Percentiles rank a stretch among this genome's conserved stretches.
Evolutionary conservation across 2,888 invertebrate genomes (phyloP).

Genomic region (Brenthis hecate): DNA sequence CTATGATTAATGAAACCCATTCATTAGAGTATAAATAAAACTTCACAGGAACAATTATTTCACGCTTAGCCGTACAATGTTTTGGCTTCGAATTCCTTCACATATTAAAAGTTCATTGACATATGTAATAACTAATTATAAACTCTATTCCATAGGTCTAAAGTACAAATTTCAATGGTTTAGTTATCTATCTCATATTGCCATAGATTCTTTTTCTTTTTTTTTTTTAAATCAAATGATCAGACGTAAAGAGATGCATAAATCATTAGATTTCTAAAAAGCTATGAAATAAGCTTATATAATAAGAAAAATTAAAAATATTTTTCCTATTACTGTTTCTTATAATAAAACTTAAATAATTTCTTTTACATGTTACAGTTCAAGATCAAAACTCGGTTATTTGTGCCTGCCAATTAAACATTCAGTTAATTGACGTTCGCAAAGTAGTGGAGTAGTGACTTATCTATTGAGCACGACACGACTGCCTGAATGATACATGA

Average conservation of each 20-base stretch:
- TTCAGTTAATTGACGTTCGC: conserved; percentile 32
- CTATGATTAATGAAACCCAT: conserved; percentile 62
- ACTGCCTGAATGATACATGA: conserved; percentile 5
- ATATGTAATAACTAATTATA: conserved; percentile 7
- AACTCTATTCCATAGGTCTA: conserved; percentile 3
- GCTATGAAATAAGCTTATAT: background rate
- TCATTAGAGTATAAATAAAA: conserved; percentile 49
- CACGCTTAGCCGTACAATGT: conserved; percentile 52
- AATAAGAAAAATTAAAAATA: background rate
- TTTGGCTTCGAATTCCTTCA: conserved; percentile 31
- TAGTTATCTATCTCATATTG: background rate
- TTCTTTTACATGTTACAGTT: background rate
- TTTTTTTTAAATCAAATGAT: conserved; percentile 7
- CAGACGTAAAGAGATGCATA: background rate
- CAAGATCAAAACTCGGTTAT: conserved; percentile 24
- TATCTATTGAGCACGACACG: conserved; percentile 31
- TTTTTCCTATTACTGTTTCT: no score
- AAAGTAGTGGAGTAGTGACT: conserved; percentile 22
- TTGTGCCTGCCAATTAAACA: conserved; percentile 28
- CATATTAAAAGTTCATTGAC: conserved; percentile 42
- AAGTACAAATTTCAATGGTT: background rate
- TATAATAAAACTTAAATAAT: no score
- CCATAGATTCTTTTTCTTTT: background rate
- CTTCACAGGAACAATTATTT: conserved; percentile 61
- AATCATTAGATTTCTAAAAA: background rate